Evolutionary conservation across 1,140 invertebrate genomes (phyloP), one percentile per base, ranked within the genome.

Genomic region (Pseudomyrmex pallidus): DNA sequence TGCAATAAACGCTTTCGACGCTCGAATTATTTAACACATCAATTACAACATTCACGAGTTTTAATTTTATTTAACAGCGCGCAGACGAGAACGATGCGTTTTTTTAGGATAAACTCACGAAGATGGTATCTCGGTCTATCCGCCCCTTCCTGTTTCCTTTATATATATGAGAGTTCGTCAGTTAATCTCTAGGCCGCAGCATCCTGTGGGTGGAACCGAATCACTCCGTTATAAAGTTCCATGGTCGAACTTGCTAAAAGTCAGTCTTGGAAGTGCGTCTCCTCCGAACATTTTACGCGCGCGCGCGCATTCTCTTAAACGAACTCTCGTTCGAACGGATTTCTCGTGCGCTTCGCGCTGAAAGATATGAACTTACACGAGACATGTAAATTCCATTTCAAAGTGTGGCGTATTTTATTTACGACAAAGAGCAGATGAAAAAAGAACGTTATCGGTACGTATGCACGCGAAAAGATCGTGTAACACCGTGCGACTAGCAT

Each of bases 131-230:
- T 90, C 74, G 82, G 87, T 85, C 66, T 90, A 91, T 85, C 92
- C 91, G 87, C 91, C 91, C 90, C 91, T 91, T 93, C 92, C 92
- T 92, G 92, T 91, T 93, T 93, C 91, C 89, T 90, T 64, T 88
- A 87, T 57, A 68, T 57, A 68, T 61, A 35, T 35, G 35, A 35
- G 68, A 82, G 78, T 86, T 70, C 67, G 44, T 59, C 83, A 25
- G 22, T 67, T 91, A 91, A 92, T 92, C 90, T 92, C 64, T 72
- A 89, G 80, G 76, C 90, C 90, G 46, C 89, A 87, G 82, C 89
- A 89, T 93, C 91, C 91, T 91, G 92, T 92, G 87, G 87, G 84
- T 87, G 85, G 82, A 86, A 68, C 59, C 80, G 52, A 72, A 13
- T 35, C 50, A 25, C 15, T n/a, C 15, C 44, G 50, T 89, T 92